phyloP scores from a whole-genome alignment of 2,113 vertebrate species.

The Amblyopsis rosae region DNA sequence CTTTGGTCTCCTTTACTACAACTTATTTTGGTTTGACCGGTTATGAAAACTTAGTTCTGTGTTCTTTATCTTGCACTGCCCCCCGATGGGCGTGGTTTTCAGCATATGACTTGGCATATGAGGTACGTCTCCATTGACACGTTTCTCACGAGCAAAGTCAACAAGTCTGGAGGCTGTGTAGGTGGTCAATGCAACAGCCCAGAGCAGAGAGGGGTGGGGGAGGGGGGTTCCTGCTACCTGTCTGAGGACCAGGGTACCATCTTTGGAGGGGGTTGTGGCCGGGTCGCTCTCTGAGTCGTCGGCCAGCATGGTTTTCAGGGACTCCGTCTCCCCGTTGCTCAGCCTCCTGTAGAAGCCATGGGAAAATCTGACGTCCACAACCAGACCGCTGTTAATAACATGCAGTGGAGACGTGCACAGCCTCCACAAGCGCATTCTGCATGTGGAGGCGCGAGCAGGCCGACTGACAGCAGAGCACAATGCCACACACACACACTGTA shows the following conservation, averaged over 20 bases:
- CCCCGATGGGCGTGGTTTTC: too few species aligned
- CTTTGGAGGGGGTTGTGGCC: conserved; percentile 89
- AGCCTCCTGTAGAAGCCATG: conserved; percentile 80
- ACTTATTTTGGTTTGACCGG: too few species aligned
- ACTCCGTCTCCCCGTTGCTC: conserved; percentile 95
- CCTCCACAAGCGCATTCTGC: background rate
- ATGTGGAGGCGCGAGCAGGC: background rate
- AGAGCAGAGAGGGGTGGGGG: conserved; percentile 36
- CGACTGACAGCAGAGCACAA: background rate
- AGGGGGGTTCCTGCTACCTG: conserved; percentile 79
- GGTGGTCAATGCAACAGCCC: background rate
- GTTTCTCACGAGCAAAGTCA: too few species aligned
- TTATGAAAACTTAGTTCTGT: too few species aligned
- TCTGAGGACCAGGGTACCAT: conserved; percentile 95
- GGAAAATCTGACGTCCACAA: conserved; percentile 45
- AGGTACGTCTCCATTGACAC: too few species aligned
- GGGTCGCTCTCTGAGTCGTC: conserved; percentile 91
- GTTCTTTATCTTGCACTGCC: too few species aligned
- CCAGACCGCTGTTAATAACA: conserved; percentile 50
- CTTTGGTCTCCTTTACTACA: too few species aligned
- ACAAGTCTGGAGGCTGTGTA: too few species aligned
- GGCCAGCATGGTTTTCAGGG: conserved; percentile 93
- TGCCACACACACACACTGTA: background rate
- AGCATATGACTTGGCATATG: too few species aligned
- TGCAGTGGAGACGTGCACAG: conserved; percentile 39